Evolutionary conservation across 2,888 invertebrate species (phyloP).

Genomic region (Xanthorhoe designata): DNA sequence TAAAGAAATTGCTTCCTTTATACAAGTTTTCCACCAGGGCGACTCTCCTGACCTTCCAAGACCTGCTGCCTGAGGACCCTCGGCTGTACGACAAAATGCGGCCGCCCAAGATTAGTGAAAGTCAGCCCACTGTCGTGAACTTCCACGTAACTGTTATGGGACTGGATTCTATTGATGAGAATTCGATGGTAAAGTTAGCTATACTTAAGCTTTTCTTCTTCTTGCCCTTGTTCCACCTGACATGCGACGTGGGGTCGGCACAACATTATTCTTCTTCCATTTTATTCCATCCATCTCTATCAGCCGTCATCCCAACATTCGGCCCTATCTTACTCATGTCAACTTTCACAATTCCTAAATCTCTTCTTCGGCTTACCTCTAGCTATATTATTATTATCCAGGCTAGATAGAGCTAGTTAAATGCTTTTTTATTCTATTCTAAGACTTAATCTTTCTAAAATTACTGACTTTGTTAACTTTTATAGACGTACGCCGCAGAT

Average conservation of each 20-base stretch:
- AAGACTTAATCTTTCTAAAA: not conserved
- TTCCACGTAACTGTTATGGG: conserved; percentile 98
- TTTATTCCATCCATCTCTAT: too few relatives aligned
- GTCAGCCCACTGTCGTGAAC: conserved; percentile 93
- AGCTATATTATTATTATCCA: too few relatives aligned
- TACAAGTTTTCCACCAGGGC: conserved; percentile 73
- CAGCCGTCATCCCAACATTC: too few relatives aligned
- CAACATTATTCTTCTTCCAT: too few relatives aligned
- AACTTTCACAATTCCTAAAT: too few relatives aligned
- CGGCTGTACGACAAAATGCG: conserved; percentile 97
- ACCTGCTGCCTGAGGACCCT: conserved; percentile 94
- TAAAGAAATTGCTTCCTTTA: not conserved
- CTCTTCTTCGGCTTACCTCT: too few relatives aligned
- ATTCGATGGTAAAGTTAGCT: conserved; percentile 92
- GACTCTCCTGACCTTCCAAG: conserved; percentile 92
- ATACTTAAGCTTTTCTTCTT: too few relatives aligned
- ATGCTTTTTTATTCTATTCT: too few relatives aligned
- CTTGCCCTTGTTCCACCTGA: too few relatives aligned
- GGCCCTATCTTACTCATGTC: not conserved
- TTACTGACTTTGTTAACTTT: too few relatives aligned
- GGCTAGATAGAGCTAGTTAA: too few relatives aligned
- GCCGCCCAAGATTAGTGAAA: conserved; percentile 94
- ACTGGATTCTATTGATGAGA: conserved; percentile 97
- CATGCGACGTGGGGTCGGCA: too few relatives aligned
- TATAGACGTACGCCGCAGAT: conserved; percentile 94